Base-by-base conservation (phyloP, 2,797 vertebrate species). In the Siniperca scherzeri region DNA sequence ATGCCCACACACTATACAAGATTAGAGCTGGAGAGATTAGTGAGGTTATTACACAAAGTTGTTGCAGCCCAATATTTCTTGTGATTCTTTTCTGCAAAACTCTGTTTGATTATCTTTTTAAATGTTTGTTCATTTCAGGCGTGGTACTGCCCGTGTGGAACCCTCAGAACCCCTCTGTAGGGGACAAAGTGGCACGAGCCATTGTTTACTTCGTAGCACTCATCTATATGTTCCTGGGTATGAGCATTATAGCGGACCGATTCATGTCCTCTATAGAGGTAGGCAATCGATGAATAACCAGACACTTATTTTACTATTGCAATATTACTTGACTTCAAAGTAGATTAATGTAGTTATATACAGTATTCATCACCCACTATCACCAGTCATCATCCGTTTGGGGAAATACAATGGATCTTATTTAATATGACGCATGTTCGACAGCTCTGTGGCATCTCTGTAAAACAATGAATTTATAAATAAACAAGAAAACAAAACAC, bases 261-360 rank as follows among this genome's bases (percentile, higher is more conserved):
- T 97, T 97, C 91, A 97, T 97, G 97, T 96, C 96, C 21, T 97
- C 96, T 66, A 97, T 97, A 62, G 94, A 95, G 93, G 94, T 95
- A 77, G 10, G 72, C 9, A 22, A 71, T 6, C 33, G 3, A 19
- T 56, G 7, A 60, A 46, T 42, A 22, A 60, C 7, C 42, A 46
- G 3, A 7, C 2, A 16, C 12, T 40, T 21, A 22, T 55, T 44
- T 48, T 55, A 38, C 19, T 12, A 1, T 22, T 64, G 4, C 73
- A 9, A 27, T 27, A 25, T 60, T 8, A 42, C 19, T 13, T 27
- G 55, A 61, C 38, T 22, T 50, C 14, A 21, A 13, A 53, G 44
- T 16, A 19, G 46, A 74, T 79, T 22, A 27, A 40, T 65, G 12
- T 56, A 59, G n/a, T 73, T 78, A 17, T n/a, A 30, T 65, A 38